Base-by-base conservation (phyloP, 2,113 vertebrate genomes). In the Silurus meridionalis region DNA sequence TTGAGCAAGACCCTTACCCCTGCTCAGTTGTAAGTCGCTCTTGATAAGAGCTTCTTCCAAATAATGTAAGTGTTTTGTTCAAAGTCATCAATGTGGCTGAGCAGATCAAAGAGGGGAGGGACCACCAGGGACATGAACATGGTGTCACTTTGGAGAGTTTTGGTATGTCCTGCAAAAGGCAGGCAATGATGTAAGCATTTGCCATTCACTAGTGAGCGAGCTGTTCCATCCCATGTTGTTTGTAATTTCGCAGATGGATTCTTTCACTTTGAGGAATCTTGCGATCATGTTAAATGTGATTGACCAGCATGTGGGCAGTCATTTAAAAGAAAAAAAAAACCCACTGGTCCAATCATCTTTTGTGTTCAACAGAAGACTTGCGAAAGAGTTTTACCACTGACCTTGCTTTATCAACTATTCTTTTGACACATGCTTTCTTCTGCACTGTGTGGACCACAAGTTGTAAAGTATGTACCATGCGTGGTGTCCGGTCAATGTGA, bases 241-340 rank as follows among this genome's bases (percentile, higher is more conserved):
- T 2, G 37, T 37, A 37, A 37, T 37, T 37, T 37, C 37, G 37
- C 37, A 37, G 37, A 11, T 57, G 19, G 9, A 72, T 63, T 67
- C 37, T 37, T 89, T 89, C 19, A 84, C 74, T 86, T 66, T 66
- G 69, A 78, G 85, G 21, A 88, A 78, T 75, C 61, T 21, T 63
- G 82, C 1, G 21, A 86, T 23, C 75, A 84, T 88, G 82, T 85
- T 88, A 67, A 84, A 90, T 79, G 81, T 86, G 80, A 86, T 86
- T 64, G 80, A 83, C 84, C 89, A 88, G 28, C 5, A 25, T 67
- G 75, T 89, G 72, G 80, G 52, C 72, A 89, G 86, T 86, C 84
- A 86, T 87, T 90, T 60, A 88, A 48, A 84, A 86, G 53, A 82
- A 74, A 60, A 83, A 88, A 19, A 25, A 83, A 25, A 80, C 74